Conservation (phyloP, 2,113 vertebrate genomes). For the Larimichthys crocea region DNA sequence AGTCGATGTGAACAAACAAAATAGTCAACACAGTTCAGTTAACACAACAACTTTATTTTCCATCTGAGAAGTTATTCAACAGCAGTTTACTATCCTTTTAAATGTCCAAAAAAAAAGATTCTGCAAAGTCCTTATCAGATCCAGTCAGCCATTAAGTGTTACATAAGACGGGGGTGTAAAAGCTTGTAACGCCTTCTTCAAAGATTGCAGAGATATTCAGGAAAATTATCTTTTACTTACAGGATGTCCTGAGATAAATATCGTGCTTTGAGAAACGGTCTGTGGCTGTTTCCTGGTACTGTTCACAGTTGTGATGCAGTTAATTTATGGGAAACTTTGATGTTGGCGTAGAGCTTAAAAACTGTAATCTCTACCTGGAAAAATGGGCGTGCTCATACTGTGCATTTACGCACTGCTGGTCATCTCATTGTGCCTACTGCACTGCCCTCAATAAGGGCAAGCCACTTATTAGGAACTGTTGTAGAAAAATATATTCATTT, state of each 20-base stretch:
- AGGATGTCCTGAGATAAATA: conserved; percentile 60
- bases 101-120: conserved; percentile 27
- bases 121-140: conserved; percentile 41
- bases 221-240: conserved; percentile 52
- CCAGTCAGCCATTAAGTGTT: conserved; percentile 4
- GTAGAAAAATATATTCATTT: conserved; percentile 1
- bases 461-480: not conserved
- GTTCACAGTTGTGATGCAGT: conserved; percentile 32
- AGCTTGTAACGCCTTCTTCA: conserved; percentile 9
- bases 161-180: conserved; percentile 13
- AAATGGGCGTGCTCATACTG: conserved; percentile 3
- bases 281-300: conserved; percentile 45
- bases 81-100: conserved; percentile 13
- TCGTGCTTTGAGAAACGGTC: conserved; percentile 49
- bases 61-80: not conserved
- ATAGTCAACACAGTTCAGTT: not conserved
- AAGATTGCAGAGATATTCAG: conserved; percentile 24
- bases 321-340: conserved; percentile 43
- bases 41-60: not conserved
- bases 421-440: conserved; percentile 6
- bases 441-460: not conserved
- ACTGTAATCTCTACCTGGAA: conserved; percentile 1
- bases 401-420: not conserved
- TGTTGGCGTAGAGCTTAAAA: conserved; percentile 6
- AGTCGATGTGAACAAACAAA: not conserved